Evolutionary conservation across 2,113 vertebrate genomes (phyloP).

Genomic region (Actenoides hombroni): DNA sequence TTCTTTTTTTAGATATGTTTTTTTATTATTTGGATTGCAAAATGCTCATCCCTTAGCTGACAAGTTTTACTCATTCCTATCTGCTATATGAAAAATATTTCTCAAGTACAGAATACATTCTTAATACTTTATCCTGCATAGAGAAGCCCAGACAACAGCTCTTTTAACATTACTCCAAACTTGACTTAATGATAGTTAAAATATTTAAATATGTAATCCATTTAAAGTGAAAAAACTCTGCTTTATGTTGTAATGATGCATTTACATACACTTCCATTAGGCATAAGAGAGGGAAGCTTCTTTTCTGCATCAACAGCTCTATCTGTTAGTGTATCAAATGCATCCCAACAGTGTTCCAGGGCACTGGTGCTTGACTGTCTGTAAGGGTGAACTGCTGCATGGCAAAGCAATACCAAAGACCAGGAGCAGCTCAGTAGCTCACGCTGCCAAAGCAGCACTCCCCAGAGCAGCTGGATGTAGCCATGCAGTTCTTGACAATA

Average conservation of each 20-base stretch:
- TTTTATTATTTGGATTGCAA: background rate
- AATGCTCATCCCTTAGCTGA: background rate
- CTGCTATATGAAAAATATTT: background rate
- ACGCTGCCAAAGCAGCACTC: background rate
- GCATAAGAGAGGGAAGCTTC: background rate
- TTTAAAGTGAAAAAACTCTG: background rate
- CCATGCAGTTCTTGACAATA: background rate
- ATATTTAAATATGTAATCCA: background rate
- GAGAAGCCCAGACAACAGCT: background rate
- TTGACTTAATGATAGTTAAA: background rate
- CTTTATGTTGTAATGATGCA: background rate
- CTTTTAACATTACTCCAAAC: background rate
- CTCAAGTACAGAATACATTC: background rate
- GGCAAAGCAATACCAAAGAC: background rate
- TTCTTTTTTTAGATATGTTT: background rate
- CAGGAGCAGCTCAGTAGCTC: background rate
- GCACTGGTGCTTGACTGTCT: background rate
- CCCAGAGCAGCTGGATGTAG: background rate
- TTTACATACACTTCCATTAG: background rate
- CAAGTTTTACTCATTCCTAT: background rate
- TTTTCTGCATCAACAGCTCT: background rate
- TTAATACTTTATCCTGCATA: background rate
- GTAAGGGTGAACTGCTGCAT: background rate
- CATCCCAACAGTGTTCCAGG: background rate
- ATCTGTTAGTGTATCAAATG: background rate